phyloP scores from a whole-genome alignment of 1,140 invertebrate species.

The Trinorchestia longiramus region DNA sequence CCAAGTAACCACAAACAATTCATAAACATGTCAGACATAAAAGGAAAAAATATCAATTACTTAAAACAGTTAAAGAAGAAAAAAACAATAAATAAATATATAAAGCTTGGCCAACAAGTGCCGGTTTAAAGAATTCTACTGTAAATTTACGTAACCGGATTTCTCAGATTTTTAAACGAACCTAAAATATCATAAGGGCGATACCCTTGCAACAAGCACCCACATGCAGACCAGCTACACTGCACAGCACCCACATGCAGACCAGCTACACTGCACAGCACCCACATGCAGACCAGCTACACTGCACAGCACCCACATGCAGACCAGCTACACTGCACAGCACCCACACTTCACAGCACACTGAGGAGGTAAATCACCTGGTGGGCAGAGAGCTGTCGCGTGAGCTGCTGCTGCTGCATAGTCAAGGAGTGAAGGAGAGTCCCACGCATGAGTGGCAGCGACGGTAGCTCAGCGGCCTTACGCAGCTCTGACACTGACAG shows the following conservation, averaged over 20 bases:
- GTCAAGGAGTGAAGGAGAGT: not conserved
- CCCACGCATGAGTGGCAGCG: not conserved
- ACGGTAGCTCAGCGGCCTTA: not conserved
- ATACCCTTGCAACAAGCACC: not conserved
- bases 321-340: not conserved
- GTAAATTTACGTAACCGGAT: no score
- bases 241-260: not conserved
- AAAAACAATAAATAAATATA: no score
- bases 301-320: not conserved
- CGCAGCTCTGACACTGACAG: slow-evolving; percentile 10
- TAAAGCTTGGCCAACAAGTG: no score
- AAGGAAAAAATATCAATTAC: no score
- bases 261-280: not conserved
- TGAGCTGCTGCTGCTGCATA: not conserved
- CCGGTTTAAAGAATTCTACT: no score
- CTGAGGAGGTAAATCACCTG: not conserved
- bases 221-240: not conserved
- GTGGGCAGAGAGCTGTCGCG: not conserved
- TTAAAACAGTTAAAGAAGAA: no score
- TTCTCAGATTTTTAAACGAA: no score
- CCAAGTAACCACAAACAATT: no score
- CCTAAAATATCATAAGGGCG: no score
- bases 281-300: not conserved
- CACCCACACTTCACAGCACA: not conserved
- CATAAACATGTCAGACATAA: no score